These are phyloP conservation scores for Bombus sylvicola DNA, from an alignment of 1,140 invertebrate species.

Conservation along the genomic window DNA sequence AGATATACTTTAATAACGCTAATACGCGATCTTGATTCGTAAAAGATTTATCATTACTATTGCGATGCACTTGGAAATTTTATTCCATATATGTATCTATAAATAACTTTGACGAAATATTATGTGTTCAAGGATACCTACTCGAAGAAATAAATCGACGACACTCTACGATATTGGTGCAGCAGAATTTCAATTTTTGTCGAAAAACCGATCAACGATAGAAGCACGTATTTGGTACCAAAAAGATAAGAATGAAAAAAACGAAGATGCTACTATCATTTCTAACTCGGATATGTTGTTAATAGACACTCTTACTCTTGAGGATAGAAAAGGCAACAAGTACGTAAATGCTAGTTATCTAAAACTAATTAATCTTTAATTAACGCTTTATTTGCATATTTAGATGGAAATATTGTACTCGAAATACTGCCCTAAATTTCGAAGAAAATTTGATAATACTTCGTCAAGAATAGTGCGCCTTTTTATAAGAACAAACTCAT, in stretches of 20 bases:
- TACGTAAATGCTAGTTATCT: constrained; percentile 31
- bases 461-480: constrained; percentile 39
- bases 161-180: constrained; percentile 75
- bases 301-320: constrained; percentile 71
- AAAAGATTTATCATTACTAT: background rate
- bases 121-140: constrained; percentile 66
- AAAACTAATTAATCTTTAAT: constrained; percentile 7
- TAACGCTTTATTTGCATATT: constrained; percentile 14
- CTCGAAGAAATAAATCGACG: constrained; percentile 56
- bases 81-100: background rate
- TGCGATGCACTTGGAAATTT: background rate
- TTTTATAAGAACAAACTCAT: background rate
- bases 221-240: constrained; percentile 69
- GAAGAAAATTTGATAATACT: constrained; percentile 50
- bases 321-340: constrained; percentile 76
- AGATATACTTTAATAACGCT: constrained; percentile 24
- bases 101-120: constrained; percentile 29
- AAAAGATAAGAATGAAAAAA: constrained; percentile 40
- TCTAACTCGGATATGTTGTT: constrained; percentile 47
- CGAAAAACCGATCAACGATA: constrained; percentile 54
- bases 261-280: constrained; percentile 56
- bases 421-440: constrained; percentile 44
- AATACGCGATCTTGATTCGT: background rate
- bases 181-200: constrained; percentile 65
- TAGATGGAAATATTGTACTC: constrained; percentile 71